A percentile compares a stretch with the other conserved stretches of the same genome.
phyloP scores from a whole-genome alignment of 2,113 vertebrate genomes.

The Oncorhynchus masou region DNA sequence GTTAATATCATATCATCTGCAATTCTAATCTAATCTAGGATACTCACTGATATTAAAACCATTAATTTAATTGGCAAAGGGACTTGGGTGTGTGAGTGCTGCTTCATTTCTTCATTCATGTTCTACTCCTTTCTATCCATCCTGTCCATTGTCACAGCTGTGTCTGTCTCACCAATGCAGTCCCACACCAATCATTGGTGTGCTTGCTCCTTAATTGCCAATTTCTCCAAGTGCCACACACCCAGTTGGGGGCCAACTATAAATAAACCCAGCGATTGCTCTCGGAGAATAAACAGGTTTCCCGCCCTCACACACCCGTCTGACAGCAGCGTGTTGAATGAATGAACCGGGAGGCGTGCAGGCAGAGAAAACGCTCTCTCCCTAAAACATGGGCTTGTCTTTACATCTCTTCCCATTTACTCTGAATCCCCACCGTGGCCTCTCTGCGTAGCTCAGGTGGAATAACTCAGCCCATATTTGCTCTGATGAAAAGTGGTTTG shows the following conservation, averaged over 20 bases:
- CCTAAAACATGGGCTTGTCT: background rate
- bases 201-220: conserved; percentile 23
- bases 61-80: background rate
- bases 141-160: background rate
- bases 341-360: conserved; percentile 20
- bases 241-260: conserved; percentile 15
- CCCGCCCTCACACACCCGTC: conserved; percentile 1
- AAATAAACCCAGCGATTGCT: conserved; percentile 26
- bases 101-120: background rate
- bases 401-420: no score
- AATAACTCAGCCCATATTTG: no score
- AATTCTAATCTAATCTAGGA: no score
- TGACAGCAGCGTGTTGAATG: conserved; percentile 10
- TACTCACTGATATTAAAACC: background rate
- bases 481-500: no score
- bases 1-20: background rate
- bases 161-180: conserved; percentile 9
- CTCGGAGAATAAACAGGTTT: conserved; percentile 15
- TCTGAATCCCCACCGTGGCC: no score
- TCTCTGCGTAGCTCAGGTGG: no score
- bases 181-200: background rate
- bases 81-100: background rate
- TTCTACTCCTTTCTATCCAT: background rate
- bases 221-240: conserved; percentile 15
- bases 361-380: background rate